Conservation (phyloP, 2,888 invertebrate species). For the Dione vanillae region DNA sequence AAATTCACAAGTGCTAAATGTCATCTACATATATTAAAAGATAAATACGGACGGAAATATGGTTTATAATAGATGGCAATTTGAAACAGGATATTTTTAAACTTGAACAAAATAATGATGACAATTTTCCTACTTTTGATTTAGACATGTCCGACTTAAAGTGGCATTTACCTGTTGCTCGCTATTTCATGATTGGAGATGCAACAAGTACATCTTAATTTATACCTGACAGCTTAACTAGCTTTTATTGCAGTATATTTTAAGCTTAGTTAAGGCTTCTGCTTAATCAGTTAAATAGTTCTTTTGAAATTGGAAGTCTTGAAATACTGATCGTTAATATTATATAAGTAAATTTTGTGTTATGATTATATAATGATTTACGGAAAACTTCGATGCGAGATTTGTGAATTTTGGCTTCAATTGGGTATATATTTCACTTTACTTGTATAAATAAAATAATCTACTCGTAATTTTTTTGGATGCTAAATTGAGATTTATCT, state of each 20-base stretch:
- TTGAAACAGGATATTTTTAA: conserved; percentile 32
- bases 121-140: conserved; percentile 6
- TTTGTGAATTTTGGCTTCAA: too few relatives aligned
- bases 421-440: too few relatives aligned
- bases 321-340: too few relatives aligned
- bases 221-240: conserved; percentile 38
- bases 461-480: too few relatives aligned
- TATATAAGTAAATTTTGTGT: too few relatives aligned
- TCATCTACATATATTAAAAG: too few relatives aligned
- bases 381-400: too few relatives aligned
- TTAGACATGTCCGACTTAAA: conserved; percentile 36
- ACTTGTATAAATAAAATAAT: too few relatives aligned
- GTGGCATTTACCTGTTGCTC: conserved; percentile 28
- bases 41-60: neutral
- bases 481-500: too few relatives aligned
- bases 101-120: conserved; percentile 12
- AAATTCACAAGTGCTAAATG: too few relatives aligned
- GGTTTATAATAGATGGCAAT: conserved; percentile 20
- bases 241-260: conserved; percentile 25
- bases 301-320: too few relatives aligned
- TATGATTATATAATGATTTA: too few relatives aligned
- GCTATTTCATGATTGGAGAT: conserved; percentile 15
- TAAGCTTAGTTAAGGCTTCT: neutral
- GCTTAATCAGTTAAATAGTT: neutral
- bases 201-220: conserved; percentile 33